Percentiles rank a stretch among this genome's conserved stretches.
phyloP scores from a whole-genome alignment of 2,888 invertebrate genomes.

The Mythimna ferrago region DNA sequence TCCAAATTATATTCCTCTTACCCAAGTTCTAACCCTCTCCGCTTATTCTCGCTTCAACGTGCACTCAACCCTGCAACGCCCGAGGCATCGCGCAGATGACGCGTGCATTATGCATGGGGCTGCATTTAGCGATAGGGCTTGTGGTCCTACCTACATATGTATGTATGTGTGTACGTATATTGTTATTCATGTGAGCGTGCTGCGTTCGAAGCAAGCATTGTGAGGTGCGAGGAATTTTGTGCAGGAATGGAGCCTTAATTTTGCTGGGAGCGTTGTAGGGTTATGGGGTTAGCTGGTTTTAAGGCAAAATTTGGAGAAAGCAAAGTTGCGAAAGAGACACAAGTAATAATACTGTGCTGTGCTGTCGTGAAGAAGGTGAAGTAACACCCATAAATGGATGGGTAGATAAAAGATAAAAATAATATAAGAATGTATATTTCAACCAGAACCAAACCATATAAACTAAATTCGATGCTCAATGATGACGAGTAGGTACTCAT shows the following conservation, averaged over 20 bases:
- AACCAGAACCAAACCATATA: no score
- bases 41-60: slow-evolving; percentile 55
- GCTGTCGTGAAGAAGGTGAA: no score
- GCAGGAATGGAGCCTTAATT: slow-evolving; percentile 4
- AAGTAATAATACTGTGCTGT: no score
- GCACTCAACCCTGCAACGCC: slow-evolving; percentile 66
- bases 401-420: no score
- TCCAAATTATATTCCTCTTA: neutral
- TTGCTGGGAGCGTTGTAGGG: neutral
- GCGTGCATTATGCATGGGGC: slow-evolving; percentile 85
- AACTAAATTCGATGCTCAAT: no score
- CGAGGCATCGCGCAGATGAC: slow-evolving; percentile 81
- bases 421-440: no score
- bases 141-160: slow-evolving; percentile 63
- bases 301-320: neutral
- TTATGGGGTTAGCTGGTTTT: slow-evolving; percentile 5
- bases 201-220: slow-evolving; percentile 57
- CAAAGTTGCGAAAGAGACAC: no score
- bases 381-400: no score
- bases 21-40: neutral
- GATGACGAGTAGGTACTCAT: no score
- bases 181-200: slow-evolving; percentile 62
- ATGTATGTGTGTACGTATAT: slow-evolving; percentile 63
- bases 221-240: slow-evolving; percentile 49
- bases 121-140: slow-evolving; percentile 82